These are phyloP conservation scores for Helicoverpa armigera DNA, from an alignment of 1,140 invertebrate genomes.

Conservation along the genomic window DNA sequence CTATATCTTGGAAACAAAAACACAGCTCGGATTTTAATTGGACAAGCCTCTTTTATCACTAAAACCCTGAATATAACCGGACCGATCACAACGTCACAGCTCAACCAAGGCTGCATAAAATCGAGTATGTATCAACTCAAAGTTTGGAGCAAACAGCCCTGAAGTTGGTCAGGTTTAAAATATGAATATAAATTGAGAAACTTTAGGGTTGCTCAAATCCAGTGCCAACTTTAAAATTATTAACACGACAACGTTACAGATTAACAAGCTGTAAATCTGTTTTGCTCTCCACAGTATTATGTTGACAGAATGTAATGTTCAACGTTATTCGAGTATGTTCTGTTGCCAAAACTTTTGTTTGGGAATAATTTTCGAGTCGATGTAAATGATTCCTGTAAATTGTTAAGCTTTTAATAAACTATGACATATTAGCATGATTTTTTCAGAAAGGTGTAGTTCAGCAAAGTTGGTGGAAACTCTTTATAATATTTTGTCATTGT, in stretches of 20 bases:
- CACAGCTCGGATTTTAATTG: no score
- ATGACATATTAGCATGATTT: background rate
- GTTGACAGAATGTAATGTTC: slow-evolving; percentile 23
- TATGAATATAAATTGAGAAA: slow-evolving; percentile 83
- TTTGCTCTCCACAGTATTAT: slow-evolving; percentile 43
- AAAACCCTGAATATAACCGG: background rate
- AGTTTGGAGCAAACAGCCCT: slow-evolving; percentile 70
- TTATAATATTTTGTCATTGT: background rate
- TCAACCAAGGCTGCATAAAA: slow-evolving; percentile 36
- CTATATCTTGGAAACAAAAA: no score
- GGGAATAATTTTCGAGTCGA: background rate
- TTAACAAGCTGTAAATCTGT: slow-evolving; percentile 60
- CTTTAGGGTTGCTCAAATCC: slow-evolving; percentile 77
- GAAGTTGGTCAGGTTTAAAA: slow-evolving; percentile 74
- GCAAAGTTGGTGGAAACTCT: background rate
- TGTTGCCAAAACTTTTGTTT: background rate
- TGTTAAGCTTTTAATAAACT: background rate
- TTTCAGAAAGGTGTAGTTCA: background rate
- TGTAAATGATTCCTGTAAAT: background rate
- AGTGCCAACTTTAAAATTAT: slow-evolving; percentile 76
- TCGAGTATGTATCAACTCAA: slow-evolving; percentile 53
- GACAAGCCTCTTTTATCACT: no score
- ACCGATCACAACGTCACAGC: slow-evolving; percentile 5
- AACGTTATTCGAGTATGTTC: background rate
- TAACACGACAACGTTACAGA: slow-evolving; percentile 66